Evolutionary conservation across 2,888 invertebrate genomes (phyloP).

Genomic region (Caenorhabditis drosophilae): DNA sequence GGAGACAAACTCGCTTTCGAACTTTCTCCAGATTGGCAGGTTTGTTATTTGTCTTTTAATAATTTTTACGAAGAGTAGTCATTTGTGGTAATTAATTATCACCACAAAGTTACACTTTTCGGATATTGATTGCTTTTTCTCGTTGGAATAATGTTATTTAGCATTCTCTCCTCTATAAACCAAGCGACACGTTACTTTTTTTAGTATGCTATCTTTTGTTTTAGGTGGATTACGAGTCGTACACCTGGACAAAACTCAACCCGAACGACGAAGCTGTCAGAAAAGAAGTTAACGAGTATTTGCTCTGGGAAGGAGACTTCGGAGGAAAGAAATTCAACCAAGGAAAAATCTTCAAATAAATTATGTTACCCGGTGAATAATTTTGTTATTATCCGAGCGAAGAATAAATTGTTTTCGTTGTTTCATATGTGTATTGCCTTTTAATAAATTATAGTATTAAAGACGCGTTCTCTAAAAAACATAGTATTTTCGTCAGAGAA

Average conservation of each 20-base stretch:
- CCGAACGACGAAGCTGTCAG: conserved; percentile 79
- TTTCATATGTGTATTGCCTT: conserved; percentile 28
- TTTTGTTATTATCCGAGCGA: conserved; percentile 28
- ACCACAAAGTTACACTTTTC: conserved; percentile 48
- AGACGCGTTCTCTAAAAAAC: too few relatives aligned
- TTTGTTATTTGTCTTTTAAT: conserved; percentile 19
- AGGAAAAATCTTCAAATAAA: conserved; percentile 95
- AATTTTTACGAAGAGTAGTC: conserved; percentile 36
- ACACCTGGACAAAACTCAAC: conserved; percentile 92
- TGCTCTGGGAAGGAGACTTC: conserved; percentile 77
- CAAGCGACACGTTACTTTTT: conserved; percentile 9
- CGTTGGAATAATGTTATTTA: conserved; percentile 40
- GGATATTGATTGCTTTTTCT: conserved; percentile 45
- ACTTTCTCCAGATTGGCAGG: conserved; percentile 72
- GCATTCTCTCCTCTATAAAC: conserved; percentile 43
- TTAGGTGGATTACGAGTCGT: conserved; percentile 89
- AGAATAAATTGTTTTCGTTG: conserved; percentile 38
- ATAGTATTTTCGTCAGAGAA: too few relatives aligned
- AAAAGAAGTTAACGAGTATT: conserved; percentile 67
- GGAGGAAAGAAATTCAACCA: conserved; percentile 91
- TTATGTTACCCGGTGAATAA: conserved; percentile 17
- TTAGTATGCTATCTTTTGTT: conserved; percentile 6
- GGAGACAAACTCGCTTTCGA: conserved; percentile 90
- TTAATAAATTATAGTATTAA: conserved; percentile 27
- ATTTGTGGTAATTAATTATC: conserved; percentile 31